Evolutionary conservation across 2,113 vertebrate species (phyloP).

Genomic region (Cyprinodon tularosa): DNA sequence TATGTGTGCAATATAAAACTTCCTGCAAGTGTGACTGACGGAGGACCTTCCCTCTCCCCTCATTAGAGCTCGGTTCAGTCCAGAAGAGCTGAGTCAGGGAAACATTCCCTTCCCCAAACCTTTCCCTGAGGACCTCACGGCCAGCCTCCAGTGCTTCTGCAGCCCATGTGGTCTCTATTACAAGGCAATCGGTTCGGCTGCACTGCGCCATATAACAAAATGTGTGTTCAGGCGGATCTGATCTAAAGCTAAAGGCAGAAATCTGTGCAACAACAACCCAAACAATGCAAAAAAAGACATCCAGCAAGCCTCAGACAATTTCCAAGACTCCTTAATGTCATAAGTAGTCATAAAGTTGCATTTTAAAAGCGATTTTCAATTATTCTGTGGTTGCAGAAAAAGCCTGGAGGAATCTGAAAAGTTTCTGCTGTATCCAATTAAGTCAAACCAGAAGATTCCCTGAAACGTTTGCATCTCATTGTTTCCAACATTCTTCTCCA

Average conservation of each 20-base stretch:
- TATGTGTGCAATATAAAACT: conserved; percentile 1
- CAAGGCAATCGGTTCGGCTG: conserved; percentile 28
- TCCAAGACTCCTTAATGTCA: neutral
- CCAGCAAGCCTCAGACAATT: neutral
- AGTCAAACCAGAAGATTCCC: neutral
- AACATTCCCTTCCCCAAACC: neutral
- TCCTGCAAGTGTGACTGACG: conserved; percentile 29
- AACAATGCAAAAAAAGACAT: neutral
- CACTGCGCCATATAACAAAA: neutral
- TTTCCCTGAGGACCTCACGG: conserved; percentile 45
- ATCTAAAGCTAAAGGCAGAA: neutral
- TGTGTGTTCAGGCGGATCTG: neutral
- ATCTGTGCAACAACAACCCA: neutral
- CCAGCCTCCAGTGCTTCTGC: conserved; percentile 1
- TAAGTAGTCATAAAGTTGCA: neutral
- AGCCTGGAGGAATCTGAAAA: neutral
- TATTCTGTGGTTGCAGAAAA: neutral
- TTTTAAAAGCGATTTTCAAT: neutral
- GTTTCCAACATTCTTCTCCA: neutral
- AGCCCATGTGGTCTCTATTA: conserved; percentile 49
- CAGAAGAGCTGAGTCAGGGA: conserved; percentile 52
- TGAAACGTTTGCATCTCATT: conserved; percentile 11
- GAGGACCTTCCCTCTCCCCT: conserved; percentile 19
- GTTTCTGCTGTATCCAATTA: conserved; percentile 12
- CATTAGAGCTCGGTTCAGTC: conserved; percentile 54